phyloP scores from a whole-genome alignment of 2,797 vertebrate species.

The Chelonia mydas region DNA sequence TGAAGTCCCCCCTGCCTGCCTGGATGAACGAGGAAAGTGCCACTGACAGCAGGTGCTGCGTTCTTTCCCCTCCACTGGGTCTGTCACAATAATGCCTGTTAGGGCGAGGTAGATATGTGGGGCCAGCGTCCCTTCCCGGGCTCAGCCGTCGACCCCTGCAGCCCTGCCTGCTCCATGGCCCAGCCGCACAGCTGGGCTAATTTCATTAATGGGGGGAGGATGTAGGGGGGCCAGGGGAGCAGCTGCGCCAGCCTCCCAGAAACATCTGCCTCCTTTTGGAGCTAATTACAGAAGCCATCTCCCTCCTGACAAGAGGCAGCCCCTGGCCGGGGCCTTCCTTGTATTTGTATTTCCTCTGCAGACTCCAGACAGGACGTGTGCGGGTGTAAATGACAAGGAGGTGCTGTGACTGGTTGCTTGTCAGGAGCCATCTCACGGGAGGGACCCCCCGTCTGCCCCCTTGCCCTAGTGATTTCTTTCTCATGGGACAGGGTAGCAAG shows the following conservation, averaged over 20 bases:
- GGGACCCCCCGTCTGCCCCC: too few species aligned
- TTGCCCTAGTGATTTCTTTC: too few species aligned
- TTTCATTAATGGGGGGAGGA: background rate
- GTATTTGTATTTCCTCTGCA: background rate
- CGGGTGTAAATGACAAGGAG: background rate
- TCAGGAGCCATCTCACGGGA: too few species aligned
- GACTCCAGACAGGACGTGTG: background rate
- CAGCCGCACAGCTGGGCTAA: background rate
- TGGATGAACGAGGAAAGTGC: background rate
- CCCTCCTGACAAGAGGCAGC: background rate
- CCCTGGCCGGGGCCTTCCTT: background rate
- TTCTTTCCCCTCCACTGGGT: background rate
- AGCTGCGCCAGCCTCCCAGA: background rate
- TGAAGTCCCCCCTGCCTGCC: background rate
- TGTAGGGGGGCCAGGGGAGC: background rate
- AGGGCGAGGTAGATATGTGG: background rate
- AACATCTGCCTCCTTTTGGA: constrained; percentile 45
- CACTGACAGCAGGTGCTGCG: accelerated
- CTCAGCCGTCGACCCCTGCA: background rate
- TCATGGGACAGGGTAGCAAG: too few species aligned
- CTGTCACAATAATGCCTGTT: accelerated
- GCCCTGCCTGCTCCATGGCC: too few species aligned
- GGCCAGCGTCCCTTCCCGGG: background rate
- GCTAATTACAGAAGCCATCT: constrained; percentile 5
- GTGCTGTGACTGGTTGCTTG: background rate